Evolutionary conservation across 2,797 vertebrate species (phyloP).

Genomic region (Erethizon dorsatum): DNA sequence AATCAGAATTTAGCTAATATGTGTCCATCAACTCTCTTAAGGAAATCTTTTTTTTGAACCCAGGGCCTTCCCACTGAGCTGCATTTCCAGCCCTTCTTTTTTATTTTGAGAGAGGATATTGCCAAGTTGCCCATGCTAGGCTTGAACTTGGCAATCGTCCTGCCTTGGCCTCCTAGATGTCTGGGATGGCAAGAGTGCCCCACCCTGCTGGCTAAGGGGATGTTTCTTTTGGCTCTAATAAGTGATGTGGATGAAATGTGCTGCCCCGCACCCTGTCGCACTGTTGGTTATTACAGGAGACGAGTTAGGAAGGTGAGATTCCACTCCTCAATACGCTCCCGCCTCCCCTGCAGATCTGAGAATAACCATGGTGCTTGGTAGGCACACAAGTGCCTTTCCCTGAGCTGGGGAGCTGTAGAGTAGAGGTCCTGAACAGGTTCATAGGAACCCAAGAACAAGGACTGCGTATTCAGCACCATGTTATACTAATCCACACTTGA

Average conservation of each 20-base stretch:
- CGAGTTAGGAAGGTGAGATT: neutral
- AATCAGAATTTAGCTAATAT: fast-evolving
- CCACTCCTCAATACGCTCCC: neutral
- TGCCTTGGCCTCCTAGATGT: neutral
- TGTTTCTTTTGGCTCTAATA: neutral
- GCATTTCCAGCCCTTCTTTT: neutral
- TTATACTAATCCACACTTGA: neutral
- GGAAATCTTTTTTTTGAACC: neutral
- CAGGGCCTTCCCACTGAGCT: neutral
- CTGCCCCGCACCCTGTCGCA: neutral
- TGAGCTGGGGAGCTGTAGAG: too few relatives aligned
- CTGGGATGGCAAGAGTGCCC: neutral
- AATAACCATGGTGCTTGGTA: fast-evolving
- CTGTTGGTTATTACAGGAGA: neutral
- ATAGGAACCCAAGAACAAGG: neutral
- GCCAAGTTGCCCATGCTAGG: neutral
- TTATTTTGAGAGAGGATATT: neutral
- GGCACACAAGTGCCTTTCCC: neutral
- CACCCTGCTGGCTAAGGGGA: neutral
- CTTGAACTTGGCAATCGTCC: neutral
- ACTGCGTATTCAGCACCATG: neutral
- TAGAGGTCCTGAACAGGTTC: neutral
- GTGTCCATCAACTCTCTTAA: neutral
- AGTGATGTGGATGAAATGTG: neutral
- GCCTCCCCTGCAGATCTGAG: neutral